Percentiles rank a stretch among this genome's conserved stretches.
Conservation (phyloP, 1,140 invertebrate genomes). For the Diabrotica undecimpunctata region DNA sequence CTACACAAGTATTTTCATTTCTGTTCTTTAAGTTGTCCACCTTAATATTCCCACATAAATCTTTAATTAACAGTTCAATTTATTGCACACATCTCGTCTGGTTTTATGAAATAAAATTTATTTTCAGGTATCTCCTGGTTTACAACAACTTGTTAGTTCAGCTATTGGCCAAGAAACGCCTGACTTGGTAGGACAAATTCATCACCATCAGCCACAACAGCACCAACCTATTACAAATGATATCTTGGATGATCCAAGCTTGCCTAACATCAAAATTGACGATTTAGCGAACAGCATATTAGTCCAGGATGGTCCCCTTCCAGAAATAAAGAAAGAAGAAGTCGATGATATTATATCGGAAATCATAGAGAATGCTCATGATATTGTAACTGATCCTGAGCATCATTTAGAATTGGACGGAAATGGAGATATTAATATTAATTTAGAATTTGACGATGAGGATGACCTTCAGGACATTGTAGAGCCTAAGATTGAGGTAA, state of each 20-base stretch:
- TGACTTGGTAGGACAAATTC: background rate
- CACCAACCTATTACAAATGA: conserved; percentile 27
- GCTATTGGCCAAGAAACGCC: conserved; percentile 25
- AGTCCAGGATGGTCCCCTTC: conserved; percentile 40
- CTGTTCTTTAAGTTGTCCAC: too few relatives aligned
- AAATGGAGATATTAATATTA: conserved; percentile 44
- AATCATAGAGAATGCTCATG: conserved; percentile 44
- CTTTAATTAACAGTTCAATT: too few relatives aligned
- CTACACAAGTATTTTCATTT: too few relatives aligned
- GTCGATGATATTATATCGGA: conserved; percentile 46
- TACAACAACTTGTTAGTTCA: conserved; percentile 27
- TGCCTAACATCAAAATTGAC: conserved; percentile 43
- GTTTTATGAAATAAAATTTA: too few relatives aligned
- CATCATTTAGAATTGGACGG: conserved; percentile 43
- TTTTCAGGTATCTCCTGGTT: conserved; percentile 17
- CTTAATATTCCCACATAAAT: too few relatives aligned
- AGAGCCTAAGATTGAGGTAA: conserved; percentile 23
- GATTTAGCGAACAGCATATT: conserved; percentile 44
- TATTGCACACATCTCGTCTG: too few relatives aligned
- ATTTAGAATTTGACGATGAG: conserved; percentile 43
- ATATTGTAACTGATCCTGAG: conserved; percentile 45
- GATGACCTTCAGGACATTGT: conserved; percentile 31
- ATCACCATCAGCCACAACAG: conserved; percentile 3
- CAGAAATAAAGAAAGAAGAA: conserved; percentile 46
- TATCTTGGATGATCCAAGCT: conserved; percentile 38